Conservation (phyloP, 2,113 vertebrate genomes). For the Corynorhinus townsendii region DNA sequence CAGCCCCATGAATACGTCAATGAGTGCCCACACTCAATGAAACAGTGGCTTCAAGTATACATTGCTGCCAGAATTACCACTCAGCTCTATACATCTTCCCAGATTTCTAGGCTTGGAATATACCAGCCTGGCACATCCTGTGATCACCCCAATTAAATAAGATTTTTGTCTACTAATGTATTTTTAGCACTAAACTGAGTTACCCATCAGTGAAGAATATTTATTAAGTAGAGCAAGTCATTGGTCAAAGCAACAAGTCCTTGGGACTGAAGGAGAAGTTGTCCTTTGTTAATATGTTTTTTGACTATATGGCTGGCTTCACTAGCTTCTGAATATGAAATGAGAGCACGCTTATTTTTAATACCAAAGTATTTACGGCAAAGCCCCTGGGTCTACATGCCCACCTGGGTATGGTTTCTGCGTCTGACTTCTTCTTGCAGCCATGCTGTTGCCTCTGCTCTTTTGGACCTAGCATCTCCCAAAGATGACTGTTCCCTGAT, state of each 20-base stretch:
- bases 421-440: not conserved
- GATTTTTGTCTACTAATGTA: not conserved
- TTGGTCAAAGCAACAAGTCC: not conserved
- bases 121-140: not conserved
- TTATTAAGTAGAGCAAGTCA: not conserved
- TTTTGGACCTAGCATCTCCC: not conserved
- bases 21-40: not conserved
- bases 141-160: not conserved
- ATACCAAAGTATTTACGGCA: not conserved
- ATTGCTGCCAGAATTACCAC: not conserved
- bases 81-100: not conserved
- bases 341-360: not conserved
- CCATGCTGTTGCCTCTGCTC: rapidly evolving
- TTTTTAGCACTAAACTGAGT: not conserved
- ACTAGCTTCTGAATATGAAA: not conserved
- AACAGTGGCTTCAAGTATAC: not conserved
- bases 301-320: not conserved
- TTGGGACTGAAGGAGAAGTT: not conserved
- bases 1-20: not conserved
- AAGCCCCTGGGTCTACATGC: not conserved
- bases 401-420: not conserved
- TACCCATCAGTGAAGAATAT: not conserved
- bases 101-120: not conserved
- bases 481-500: not conserved
- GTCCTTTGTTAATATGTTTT: not conserved